Conservation (phyloP, 1,140 invertebrate species). For the Hyles euphorbiae region DNA sequence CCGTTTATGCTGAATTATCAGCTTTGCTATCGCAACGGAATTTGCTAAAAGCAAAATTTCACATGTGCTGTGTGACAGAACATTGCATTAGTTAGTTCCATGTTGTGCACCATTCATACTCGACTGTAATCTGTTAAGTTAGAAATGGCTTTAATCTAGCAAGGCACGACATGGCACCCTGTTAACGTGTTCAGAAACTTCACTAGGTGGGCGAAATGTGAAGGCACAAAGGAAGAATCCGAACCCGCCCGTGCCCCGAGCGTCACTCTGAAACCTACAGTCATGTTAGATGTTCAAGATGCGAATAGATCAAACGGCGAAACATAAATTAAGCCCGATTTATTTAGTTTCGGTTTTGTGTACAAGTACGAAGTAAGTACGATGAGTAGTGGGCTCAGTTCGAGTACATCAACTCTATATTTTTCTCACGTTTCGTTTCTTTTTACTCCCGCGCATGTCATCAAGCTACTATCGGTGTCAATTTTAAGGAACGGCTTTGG, state of each 20-base stretch:
- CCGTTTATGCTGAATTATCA: constrained; percentile 61
- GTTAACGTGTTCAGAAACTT: constrained; percentile 35
- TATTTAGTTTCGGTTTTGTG: no score
- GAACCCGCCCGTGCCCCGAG: constrained; percentile 49
- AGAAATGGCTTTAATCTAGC: constrained; percentile 32
- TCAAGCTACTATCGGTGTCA: constrained; percentile 1
- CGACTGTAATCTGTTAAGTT: constrained; percentile 29
- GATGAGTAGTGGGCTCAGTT: background rate
- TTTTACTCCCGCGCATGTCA: no score
- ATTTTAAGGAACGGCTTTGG: constrained; percentile 8
- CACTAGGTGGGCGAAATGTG: constrained; percentile 59
- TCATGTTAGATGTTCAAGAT: constrained; percentile 44
- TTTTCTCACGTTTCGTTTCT: no score
- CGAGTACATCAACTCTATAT: background rate
- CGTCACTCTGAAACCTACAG: constrained; percentile 39
- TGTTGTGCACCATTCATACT: constrained; percentile 20
- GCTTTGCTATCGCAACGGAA: constrained; percentile 37
- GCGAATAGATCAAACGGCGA: constrained; percentile 20
- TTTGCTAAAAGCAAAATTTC: constrained; percentile 55
- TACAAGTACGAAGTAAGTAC: no score
- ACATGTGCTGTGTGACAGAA: constrained; percentile 36
- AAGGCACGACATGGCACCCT: constrained; percentile 13
- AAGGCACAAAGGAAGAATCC: constrained; percentile 58
- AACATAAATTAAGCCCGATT: background rate
- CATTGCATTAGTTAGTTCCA: constrained; percentile 40